Base-by-base conservation (phyloP, 2,888 invertebrate genomes). In the Cryptus armator region DNA sequence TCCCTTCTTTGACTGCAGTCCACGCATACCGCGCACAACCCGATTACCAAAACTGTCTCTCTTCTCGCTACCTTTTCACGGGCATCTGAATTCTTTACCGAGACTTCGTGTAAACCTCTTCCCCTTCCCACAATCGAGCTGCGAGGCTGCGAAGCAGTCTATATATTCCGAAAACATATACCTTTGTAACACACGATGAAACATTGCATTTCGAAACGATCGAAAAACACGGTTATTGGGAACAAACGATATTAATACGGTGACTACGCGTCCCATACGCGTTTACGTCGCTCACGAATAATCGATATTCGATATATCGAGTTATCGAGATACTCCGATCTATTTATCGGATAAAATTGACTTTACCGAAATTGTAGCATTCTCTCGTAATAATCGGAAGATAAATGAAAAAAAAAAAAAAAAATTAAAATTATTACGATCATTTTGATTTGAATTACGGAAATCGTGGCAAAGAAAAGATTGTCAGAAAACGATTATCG, bases 11-110 rank as follows among this genome's bases (percentile, higher is more conserved):
- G 59, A 6, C 24, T 46, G 12, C 59, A 16, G 48, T 72, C 66
- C 67, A 32, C 53, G 86, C 87, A 87, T 86, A 86, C 85, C 87
- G 86, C 76, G 84, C 87, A 85, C 89, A 89, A 81, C 87, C 37
- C 91, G 90, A 90, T 91, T 92, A 92, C 88, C 89, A 90, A 90
- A 91, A 89, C 90, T 91, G 90, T 91, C 91, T 89, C 86, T 91
- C 90, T 87, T 87, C 89, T 89, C 90, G 88, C 87, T 91, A 87
- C 90, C 89, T 90, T 89, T 91, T 91, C 88, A 90, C 91, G 89
- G 89, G 82, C 90, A 89, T 88, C 88, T 90, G 90, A 87, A 84
- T 89, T 86, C 86, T 77, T 86, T 84, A 71, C 37, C 66, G 84
- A 75, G 43, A 19, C 66, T 67, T 43, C 53, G 43, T 19, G 48